These are phyloP conservation scores for Chunga burmeisteri DNA, from an alignment of 2,113 vertebrate genomes.

Conservation along the genomic window DNA sequence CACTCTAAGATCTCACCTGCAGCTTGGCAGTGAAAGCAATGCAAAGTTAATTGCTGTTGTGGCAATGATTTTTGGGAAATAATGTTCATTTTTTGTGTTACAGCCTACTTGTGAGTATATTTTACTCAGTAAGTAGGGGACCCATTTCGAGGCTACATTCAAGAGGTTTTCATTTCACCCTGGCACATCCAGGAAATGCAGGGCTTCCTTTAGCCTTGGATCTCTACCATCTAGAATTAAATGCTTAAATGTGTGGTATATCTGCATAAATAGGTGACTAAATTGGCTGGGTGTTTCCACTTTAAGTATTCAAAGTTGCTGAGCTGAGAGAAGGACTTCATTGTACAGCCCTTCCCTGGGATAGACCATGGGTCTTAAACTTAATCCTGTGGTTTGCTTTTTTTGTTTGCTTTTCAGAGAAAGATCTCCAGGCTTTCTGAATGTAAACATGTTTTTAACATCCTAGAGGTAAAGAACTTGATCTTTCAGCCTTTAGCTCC, in stretches of 20 bases:
- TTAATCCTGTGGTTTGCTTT: neutral
- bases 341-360: neutral
- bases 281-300: neutral
- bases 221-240: neutral
- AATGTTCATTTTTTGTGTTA: neutral
- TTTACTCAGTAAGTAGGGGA: neutral
- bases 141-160: neutral
- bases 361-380: neutral
- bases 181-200: neutral
- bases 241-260: neutral
- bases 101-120: neutral
- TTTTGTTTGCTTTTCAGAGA: neutral
- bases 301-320: neutral
- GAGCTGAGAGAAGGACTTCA: neutral
- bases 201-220: neutral
- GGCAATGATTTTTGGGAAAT: neutral
- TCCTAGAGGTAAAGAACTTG: neutral
- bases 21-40: neutral
- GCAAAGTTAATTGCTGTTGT: neutral
- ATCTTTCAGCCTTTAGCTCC: neutral
- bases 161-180: neutral
- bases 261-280: neutral
- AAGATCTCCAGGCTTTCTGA: neutral
- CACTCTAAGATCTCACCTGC: neutral
- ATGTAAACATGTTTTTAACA: neutral